Conservation (phyloP, 2,888 invertebrate species). For the Portevinia maculata region DNA sequence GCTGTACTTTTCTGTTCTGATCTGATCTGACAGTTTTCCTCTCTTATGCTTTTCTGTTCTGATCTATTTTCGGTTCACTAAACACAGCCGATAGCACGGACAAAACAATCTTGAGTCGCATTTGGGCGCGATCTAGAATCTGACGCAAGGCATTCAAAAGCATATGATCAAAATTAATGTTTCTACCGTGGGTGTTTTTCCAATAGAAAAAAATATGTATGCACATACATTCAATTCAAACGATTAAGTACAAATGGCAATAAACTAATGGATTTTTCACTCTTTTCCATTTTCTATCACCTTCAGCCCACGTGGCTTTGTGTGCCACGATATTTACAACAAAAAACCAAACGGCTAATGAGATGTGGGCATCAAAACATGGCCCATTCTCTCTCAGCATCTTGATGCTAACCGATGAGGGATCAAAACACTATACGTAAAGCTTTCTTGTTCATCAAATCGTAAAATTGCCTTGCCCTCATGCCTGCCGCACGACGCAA, state of each 20-base stretch:
- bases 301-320: constrained; percentile 52
- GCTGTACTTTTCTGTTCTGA: too few species aligned
- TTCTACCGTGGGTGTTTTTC: constrained; percentile 28
- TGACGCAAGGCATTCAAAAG: constrained; percentile 12
- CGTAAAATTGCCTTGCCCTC: constrained; percentile 43
- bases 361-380: constrained; percentile 40
- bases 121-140: background rate
- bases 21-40: too few species aligned
- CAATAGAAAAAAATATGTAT: constrained; percentile 33
- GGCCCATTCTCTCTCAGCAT: constrained; percentile 23
- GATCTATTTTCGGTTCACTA: too few species aligned
- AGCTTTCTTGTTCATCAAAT: constrained; percentile 49
- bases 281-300: constrained; percentile 44
- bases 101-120: too few species aligned
- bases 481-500: constrained; percentile 23
- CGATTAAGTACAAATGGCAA: constrained; percentile 62
- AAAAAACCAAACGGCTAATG: constrained; percentile 26
- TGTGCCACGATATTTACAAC: constrained; percentile 51
- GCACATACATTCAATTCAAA: constrained; percentile 21
- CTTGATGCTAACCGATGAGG: constrained; percentile 20
- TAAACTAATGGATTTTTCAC: constrained; percentile 61
- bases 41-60: too few species aligned
- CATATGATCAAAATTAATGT: constrained; percentile 25
- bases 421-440: constrained; percentile 27
- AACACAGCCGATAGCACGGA: too few species aligned